These are phyloP conservation scores for Drosophila mimica DNA, from an alignment of 2,888 invertebrate species.

Conservation along the genomic window DNA sequence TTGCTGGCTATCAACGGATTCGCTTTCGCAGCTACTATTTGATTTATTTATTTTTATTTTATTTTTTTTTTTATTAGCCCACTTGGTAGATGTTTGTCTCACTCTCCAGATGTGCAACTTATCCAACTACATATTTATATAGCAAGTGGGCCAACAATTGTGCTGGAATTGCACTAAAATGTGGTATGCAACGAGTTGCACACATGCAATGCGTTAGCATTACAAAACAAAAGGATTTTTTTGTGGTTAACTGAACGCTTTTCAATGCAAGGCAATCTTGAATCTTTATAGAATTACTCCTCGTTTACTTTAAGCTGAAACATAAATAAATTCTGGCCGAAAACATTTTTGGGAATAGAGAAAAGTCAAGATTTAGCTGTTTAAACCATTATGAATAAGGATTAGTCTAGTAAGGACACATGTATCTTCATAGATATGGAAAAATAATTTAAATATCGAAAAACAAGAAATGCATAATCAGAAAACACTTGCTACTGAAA, in stretches of 20 bases:
- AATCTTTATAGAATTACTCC: neutral
- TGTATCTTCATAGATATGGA: neutral
- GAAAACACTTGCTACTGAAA: neutral
- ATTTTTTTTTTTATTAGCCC: neutral
- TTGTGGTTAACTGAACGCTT: neutral
- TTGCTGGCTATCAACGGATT: constrained; percentile 17
- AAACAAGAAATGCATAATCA: neutral
- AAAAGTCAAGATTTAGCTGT: neutral
- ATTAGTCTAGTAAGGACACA: neutral
- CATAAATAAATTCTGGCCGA: neutral
- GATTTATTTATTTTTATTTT: constrained; percentile 6
- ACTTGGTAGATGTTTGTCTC: constrained; percentile 26
- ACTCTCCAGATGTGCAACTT: constrained; percentile 17
- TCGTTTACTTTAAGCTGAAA: neutral
- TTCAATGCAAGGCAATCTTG: neutral
- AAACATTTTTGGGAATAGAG: neutral
- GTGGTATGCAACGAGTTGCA: constrained; percentile 7
- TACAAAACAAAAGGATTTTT: neutral
- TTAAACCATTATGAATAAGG: neutral
- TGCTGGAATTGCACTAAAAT: constrained; percentile 29
- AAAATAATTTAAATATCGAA: neutral
- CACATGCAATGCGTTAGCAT: constrained; percentile 2
- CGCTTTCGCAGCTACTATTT: constrained; percentile 47
- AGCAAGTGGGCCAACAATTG: constrained; percentile 37
- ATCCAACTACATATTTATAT: constrained; percentile 11